Percentiles rank a stretch among this genome's conserved stretches.
phyloP scores from a whole-genome alignment of 92 coral and sea anemone species.

The Zoanthus gigantus region DNA sequence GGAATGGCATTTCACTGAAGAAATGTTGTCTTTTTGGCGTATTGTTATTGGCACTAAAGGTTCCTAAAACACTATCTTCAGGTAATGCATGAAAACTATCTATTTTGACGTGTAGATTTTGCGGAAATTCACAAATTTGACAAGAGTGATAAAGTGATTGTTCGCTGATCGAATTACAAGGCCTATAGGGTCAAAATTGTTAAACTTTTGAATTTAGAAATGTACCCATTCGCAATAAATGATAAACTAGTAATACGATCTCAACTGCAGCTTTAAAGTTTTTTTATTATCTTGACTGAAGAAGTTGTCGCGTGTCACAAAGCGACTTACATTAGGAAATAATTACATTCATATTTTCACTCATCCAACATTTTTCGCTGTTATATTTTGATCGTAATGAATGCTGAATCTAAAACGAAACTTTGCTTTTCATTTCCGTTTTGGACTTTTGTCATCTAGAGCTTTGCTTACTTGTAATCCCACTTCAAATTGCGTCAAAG shows the following conservation, averaged over 20 bases:
- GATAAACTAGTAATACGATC: background rate
- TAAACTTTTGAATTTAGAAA: background rate
- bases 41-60: constrained; percentile 28
- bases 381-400: too few relatives aligned
- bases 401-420: too few relatives aligned
- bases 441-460: too few relatives aligned
- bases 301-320: too few relatives aligned
- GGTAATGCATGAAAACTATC: constrained; percentile 18
- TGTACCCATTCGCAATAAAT: background rate
- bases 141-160: background rate
- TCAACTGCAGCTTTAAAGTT: too few relatives aligned
- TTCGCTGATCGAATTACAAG: background rate
- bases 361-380: too few relatives aligned
- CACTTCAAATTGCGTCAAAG: too few relatives aligned
- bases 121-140: background rate
- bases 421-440: too few relatives aligned
- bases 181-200: background rate
- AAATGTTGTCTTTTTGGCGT: constrained; percentile 13
- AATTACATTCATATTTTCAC: too few relatives aligned
- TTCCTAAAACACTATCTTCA: background rate
- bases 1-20: background rate
- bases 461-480: too few relatives aligned
- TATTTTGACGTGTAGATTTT: background rate
- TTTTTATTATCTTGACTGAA: too few relatives aligned
- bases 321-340: too few relatives aligned